These are phyloP conservation scores for Onthophagus taurus DNA, from an alignment of 1,140 invertebrate species.

Conservation along the genomic window DNA sequence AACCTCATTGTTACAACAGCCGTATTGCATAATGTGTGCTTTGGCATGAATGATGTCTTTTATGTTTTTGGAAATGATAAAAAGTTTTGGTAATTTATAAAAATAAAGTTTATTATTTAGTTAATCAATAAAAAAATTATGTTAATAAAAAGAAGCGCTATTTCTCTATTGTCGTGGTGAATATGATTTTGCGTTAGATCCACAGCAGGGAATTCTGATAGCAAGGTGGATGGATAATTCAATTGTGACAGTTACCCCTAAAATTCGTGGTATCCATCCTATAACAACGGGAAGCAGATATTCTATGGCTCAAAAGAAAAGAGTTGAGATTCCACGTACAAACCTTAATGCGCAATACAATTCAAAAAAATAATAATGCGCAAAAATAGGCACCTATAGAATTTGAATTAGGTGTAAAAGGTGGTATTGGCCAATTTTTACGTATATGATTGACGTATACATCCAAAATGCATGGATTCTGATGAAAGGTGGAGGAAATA, in stretches of 20 bases:
- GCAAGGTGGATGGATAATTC: slow-evolving; percentile 4
- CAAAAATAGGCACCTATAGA: slow-evolving; percentile 15
- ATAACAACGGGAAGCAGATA: not conserved
- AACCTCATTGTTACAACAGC: too few relatives aligned
- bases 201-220: not conserved
- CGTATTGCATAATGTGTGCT: too few relatives aligned
- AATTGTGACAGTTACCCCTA: not conserved
- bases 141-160: too few relatives aligned
- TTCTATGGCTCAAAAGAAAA: slow-evolving; percentile 5
- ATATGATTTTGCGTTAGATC: slow-evolving; percentile 6
- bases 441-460: slow-evolving; percentile 15
- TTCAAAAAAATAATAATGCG: slow-evolving; percentile 18
- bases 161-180: too few relatives aligned
- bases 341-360: slow-evolving; percentile 14
- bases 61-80: too few relatives aligned
- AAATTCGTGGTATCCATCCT: not conserved
- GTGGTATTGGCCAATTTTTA: slow-evolving; percentile 21
- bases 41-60: too few relatives aligned
- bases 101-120: too few relatives aligned
- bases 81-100: too few relatives aligned
- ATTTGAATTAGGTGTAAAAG: slow-evolving; percentile 19
- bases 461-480: slow-evolving; percentile 16
- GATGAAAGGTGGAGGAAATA: slow-evolving; percentile 2
- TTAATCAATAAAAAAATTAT: too few relatives aligned
- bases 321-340: not conserved